Conservation (phyloP, 2,888 invertebrate genomes). For the Lasioglossum zephyrum region DNA sequence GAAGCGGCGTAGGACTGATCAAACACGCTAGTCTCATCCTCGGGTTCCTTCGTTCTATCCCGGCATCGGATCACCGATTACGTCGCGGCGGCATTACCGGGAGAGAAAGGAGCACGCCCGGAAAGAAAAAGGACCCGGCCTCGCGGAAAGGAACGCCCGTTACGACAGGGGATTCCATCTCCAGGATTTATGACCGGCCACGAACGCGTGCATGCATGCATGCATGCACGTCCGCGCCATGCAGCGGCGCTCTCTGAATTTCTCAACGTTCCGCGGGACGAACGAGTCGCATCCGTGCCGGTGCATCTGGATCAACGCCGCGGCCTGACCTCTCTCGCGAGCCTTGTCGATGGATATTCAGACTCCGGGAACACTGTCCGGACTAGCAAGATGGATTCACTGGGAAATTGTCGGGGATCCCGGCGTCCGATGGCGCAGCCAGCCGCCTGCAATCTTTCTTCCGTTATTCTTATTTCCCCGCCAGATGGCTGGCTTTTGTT, state of each 20-base stretch:
- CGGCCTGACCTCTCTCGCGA: background rate
- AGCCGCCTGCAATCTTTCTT: conserved; percentile 18
- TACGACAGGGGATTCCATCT: conserved; percentile 34
- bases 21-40: conserved; percentile 59
- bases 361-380: conserved; percentile 47
- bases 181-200: conserved; percentile 33
- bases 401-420: conserved; percentile 69
- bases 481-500: background rate
- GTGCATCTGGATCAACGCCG: background rate
- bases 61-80: conserved; percentile 74
- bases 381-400: conserved; percentile 75
- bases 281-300: background rate
- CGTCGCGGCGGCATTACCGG: conserved; percentile 53
- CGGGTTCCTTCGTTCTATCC: background rate
- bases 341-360: conserved; percentile 17
- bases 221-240: conserved; percentile 12
- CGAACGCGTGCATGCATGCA: conserved; percentile 7
- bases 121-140: conserved; percentile 22
- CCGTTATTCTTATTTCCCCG: background rate
- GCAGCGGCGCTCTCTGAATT: conserved; percentile 3
- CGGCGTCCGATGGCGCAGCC: conserved; percentile 56
- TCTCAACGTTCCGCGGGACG: conserved; percentile 27
- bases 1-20: conserved; percentile 65
- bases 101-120: conserved; percentile 22
- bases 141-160: background rate